Conservation (phyloP, 2,797 vertebrate species). For the Pipistrellus pygmaeus region DNA sequence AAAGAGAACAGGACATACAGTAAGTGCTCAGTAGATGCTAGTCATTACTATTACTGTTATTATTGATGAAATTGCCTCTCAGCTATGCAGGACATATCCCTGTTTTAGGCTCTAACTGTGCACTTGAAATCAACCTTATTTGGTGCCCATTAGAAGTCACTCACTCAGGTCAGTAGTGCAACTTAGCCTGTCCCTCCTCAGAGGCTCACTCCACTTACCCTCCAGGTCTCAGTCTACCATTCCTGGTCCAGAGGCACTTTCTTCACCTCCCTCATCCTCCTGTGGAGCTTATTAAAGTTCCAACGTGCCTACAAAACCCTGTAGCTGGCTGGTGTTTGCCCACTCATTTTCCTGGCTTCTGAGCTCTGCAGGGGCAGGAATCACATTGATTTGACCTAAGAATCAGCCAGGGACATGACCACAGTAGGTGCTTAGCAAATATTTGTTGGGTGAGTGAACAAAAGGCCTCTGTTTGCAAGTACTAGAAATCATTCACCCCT, state of each 20-base stretch:
- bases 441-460: background rate
- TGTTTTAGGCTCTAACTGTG: background rate
- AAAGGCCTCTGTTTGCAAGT: background rate
- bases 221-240: background rate
- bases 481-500: background rate
- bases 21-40: background rate
- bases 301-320: background rate
- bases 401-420: background rate
- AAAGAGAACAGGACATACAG: too few species aligned
- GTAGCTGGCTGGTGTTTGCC: background rate
- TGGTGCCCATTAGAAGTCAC: background rate
- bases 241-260: background rate
- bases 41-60: accelerated
- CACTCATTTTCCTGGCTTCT: background rate
- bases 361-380: background rate
- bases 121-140: background rate
- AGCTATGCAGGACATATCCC: background rate
- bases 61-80: background rate
- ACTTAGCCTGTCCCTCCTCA: background rate
- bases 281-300: background rate
- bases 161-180: background rate
- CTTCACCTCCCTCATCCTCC: background rate
- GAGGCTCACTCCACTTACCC: too few species aligned
- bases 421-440: background rate
- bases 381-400: background rate